Evolutionary conservation across 2,113 vertebrate genomes (phyloP).

Genomic region (Peucedramus taeniatus): DNA sequence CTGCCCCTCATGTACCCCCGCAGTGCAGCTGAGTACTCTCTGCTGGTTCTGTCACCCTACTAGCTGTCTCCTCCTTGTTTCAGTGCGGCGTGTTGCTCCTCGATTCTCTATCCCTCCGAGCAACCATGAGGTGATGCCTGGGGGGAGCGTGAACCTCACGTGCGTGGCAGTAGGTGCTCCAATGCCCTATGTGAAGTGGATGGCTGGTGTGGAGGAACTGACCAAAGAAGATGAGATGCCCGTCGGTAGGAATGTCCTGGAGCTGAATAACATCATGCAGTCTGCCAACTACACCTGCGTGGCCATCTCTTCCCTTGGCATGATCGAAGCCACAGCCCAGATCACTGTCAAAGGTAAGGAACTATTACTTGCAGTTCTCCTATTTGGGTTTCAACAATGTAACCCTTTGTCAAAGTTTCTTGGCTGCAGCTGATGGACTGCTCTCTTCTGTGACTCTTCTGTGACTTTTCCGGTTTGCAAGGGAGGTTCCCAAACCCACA

Average conservation of each 20-base stretch:
- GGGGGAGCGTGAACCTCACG: constrained; percentile 93
- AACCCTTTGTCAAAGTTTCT: background rate
- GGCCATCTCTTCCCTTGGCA: constrained; percentile 91
- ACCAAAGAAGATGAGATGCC: constrained; percentile 95
- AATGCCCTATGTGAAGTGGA: constrained; percentile 98
- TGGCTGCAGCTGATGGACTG: background rate
- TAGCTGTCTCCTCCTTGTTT: constrained; percentile 74
- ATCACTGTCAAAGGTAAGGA: constrained; percentile 90
- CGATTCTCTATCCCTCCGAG: constrained; percentile 98
- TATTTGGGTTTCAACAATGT: background rate
- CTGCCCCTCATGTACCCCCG: background rate
- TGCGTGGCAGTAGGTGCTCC: constrained; percentile 96
- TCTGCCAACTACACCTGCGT: constrained; percentile 96
- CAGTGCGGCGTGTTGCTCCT: constrained; percentile 95
- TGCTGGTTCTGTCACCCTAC: constrained; percentile 39
- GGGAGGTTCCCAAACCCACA: background rate
- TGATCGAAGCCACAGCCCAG: constrained; percentile 92
- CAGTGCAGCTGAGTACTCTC: background rate
- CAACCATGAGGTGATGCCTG: constrained; percentile 96
- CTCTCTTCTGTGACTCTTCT: background rate
- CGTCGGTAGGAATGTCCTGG: constrained; percentile 90
- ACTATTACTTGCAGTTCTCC: background rate
- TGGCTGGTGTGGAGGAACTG: constrained; percentile 84
- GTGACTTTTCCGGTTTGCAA: background rate
- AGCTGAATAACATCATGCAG: constrained; percentile 87